phyloP scores from a whole-genome alignment of 2,888 invertebrate genomes.

The Spatulosminthurus flaviceps region DNA sequence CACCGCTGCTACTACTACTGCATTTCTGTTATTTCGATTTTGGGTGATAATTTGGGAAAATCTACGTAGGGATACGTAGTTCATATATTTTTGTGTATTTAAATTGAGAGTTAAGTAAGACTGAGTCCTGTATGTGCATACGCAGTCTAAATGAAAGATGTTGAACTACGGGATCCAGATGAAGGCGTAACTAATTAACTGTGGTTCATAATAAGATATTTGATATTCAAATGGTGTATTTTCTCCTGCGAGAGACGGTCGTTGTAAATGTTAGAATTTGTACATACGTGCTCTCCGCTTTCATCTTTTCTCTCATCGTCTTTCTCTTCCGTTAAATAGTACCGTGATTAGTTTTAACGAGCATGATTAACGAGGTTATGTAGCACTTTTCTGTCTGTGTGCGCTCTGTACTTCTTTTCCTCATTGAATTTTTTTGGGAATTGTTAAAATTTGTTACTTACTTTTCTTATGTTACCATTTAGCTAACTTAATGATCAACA shows the following conservation, averaged over 20 bases:
- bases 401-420: background rate
- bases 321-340: background rate
- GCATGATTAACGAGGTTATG: constrained; percentile 11
- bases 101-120: background rate
- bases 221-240: constrained; percentile 7
- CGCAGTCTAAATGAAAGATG: no score
- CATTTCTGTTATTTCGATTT: no score
- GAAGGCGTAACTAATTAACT: constrained; percentile 9
- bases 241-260: background rate
- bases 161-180: constrained; percentile 12
- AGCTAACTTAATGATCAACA: background rate
- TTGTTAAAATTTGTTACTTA: background rate
- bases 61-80: no score
- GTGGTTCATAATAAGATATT: constrained; percentile 2
- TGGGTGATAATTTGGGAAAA: no score
- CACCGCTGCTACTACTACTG: no score
- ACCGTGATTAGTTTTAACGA: constrained; percentile 9
- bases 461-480: no score
- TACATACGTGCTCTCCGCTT: no score
- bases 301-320: background rate
- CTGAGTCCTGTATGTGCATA: background rate
- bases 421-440: background rate
- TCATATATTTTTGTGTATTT: no score
- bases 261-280: background rate
- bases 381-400: background rate